Conservation (phyloP, 2,113 vertebrate genomes). For the Panurus biarmicus region DNA sequence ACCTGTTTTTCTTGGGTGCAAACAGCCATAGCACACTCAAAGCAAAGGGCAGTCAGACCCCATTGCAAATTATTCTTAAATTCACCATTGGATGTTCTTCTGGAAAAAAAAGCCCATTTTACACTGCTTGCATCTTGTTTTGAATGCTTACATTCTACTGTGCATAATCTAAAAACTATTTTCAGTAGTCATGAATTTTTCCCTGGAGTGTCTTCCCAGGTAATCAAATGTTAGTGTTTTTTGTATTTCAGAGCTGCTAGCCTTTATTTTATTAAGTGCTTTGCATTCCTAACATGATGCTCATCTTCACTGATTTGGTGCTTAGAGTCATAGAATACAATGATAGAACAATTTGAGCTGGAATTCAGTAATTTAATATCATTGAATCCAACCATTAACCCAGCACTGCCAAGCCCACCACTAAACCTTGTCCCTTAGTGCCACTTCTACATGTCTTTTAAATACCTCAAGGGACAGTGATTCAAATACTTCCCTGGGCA, state of each 20-base stretch:
- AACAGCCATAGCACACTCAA: not conserved
- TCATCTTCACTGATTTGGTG: not conserved
- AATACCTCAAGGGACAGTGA: not conserved
- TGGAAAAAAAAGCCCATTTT: not conserved
- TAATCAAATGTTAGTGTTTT: constrained; percentile 21
- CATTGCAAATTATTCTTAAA: not conserved
- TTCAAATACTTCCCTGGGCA: not conserved
- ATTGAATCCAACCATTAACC: not conserved
- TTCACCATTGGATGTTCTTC: not conserved
- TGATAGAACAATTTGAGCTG: not conserved
- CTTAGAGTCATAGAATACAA: not conserved
- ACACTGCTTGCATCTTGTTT: not conserved
- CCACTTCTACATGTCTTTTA: fast-evolving
- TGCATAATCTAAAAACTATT: constrained; percentile 25
- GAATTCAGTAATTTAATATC: not conserved
- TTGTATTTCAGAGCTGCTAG: not conserved
- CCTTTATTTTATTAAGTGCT: constrained; percentile 30
- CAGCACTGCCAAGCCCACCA: not conserved
- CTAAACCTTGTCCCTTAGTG: not conserved
- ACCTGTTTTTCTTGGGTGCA: not conserved
- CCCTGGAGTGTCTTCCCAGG: not conserved
- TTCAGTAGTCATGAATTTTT: constrained; percentile 18
- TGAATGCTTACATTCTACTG: not conserved
- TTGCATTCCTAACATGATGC: constrained; percentile 18
- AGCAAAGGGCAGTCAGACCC: not conserved